Conservation (phyloP, 2,797 vertebrate genomes). For the Caiman crocodilus region DNA sequence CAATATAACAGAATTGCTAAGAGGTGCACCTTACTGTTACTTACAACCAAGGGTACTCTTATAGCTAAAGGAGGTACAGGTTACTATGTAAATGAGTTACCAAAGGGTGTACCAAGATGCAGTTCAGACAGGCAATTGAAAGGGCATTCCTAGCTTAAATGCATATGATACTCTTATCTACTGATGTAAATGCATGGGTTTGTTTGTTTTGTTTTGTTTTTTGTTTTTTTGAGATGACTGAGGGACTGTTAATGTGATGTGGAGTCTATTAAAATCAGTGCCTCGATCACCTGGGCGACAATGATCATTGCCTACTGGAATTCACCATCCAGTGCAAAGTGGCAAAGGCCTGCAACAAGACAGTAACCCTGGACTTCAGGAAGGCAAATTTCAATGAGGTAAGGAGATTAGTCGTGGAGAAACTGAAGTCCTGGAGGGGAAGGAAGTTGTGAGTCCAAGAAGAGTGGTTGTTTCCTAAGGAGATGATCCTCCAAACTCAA, state of each 20-base stretch:
- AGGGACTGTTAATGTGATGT: slow-evolving; percentile 66
- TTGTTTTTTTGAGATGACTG: slow-evolving; percentile 60
- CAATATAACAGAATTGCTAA: slow-evolving; percentile 56
- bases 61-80: slow-evolving; percentile 76
- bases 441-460: no score
- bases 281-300: no score
- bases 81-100: slow-evolving; percentile 57
- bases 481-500: no score
- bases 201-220: slow-evolving; percentile 16
- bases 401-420: no score
- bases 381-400: no score
- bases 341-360: no score
- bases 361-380: no score
- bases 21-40: slow-evolving; percentile 67
- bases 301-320: no score
- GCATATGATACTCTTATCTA: slow-evolving; percentile 70
- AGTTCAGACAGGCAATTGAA: slow-evolving; percentile 78
- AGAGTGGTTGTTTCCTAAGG: no score
- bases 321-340: no score
- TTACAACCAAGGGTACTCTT: slow-evolving; percentile 77
- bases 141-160: slow-evolving; percentile 76
- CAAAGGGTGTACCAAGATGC: slow-evolving; percentile 63
- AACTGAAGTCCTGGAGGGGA: no score
- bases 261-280: slow-evolving; percentile 2
- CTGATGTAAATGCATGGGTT: slow-evolving; percentile 57